phyloP scores from a whole-genome alignment of 1,140 invertebrate genomes.

The Drosophila watanabei region DNA sequence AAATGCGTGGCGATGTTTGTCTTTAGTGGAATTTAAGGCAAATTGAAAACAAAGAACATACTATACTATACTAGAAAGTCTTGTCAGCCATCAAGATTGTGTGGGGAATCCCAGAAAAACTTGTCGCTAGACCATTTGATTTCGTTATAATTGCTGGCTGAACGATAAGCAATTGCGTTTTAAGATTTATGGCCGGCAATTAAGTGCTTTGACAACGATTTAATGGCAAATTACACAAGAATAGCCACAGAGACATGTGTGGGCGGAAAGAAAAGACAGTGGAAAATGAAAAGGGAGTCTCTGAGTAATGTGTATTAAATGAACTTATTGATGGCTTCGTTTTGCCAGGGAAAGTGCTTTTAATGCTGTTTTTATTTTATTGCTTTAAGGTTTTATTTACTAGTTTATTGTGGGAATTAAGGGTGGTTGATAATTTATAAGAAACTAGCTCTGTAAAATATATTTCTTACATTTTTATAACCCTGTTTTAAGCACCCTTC shows the following conservation, averaged over 20 bases:
- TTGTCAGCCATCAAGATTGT: constrained; percentile 68
- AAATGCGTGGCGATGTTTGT: constrained; percentile 22
- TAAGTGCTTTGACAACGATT: constrained; percentile 60
- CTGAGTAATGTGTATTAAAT: constrained; percentile 45
- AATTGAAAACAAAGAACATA: constrained; percentile 43
- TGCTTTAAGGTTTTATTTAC: constrained; percentile 3
- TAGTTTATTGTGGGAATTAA: not conserved
- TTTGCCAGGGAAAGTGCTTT: not conserved
- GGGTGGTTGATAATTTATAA: too few species aligned
- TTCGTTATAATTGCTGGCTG: constrained; percentile 66
- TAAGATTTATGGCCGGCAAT: constrained; percentile 66
- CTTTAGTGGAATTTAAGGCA: constrained; percentile 37
- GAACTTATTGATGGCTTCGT: constrained; percentile 29
- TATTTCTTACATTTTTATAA: not conserved
- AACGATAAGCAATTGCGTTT: constrained; percentile 57
- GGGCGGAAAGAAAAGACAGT: constrained; percentile 18
- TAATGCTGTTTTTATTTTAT: constrained; percentile 4
- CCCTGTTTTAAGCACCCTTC: not conserved
- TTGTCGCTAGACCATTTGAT: constrained; percentile 62
- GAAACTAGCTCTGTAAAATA: not conserved
- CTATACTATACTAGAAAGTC: constrained; percentile 4
- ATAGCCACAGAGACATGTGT: constrained; percentile 41
- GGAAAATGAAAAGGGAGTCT: not conserved
- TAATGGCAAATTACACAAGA: constrained; percentile 58
- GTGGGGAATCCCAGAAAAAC: constrained; percentile 13